These are phyloP conservation scores for Drosophila murphyi DNA, from an alignment of 1,140 invertebrate species.

Conservation along the genomic window DNA sequence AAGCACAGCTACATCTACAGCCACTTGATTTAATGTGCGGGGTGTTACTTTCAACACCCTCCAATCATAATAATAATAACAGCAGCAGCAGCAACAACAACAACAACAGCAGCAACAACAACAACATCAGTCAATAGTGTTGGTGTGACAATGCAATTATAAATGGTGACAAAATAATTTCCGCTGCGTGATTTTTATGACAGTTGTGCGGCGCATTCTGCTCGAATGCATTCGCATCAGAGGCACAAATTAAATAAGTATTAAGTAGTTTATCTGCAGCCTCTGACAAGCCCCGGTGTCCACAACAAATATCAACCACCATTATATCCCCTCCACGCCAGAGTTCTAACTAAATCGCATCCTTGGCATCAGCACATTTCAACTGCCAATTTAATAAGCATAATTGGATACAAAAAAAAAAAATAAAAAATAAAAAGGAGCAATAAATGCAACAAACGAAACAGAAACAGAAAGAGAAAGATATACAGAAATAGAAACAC, in stretches of 20 bases:
- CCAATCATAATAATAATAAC: constrained; percentile 74
- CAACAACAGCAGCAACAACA: constrained; percentile 21
- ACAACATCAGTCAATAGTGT: constrained; percentile 25
- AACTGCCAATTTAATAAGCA: constrained; percentile 80
- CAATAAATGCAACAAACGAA: constrained; percentile 21
- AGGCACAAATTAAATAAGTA: constrained; percentile 68
- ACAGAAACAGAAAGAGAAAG: neutral
- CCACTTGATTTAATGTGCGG: constrained; percentile 81
- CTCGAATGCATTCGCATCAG: constrained; percentile 54
- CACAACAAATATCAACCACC: too few species aligned
- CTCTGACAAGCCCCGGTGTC: neutral
- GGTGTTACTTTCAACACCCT: constrained; percentile 81
- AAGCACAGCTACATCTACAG: constrained; percentile 20
- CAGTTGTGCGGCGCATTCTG: constrained; percentile 72
- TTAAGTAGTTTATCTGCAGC: constrained; percentile 67
- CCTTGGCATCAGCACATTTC: constrained; percentile 50
- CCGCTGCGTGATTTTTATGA: constrained; percentile 84
- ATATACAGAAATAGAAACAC: constrained; percentile 1
- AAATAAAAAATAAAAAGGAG: too few species aligned
- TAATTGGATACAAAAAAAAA: constrained; percentile 58
- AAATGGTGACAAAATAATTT: constrained; percentile 84
- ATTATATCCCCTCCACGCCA: neutral
- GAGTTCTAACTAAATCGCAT: constrained; percentile 1
- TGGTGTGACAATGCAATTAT: constrained; percentile 83
- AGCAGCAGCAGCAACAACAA: constrained; percentile 20